Evolutionary conservation across 2,797 vertebrate species (phyloP).

Genomic region (Masticophis lateralis): DNA sequence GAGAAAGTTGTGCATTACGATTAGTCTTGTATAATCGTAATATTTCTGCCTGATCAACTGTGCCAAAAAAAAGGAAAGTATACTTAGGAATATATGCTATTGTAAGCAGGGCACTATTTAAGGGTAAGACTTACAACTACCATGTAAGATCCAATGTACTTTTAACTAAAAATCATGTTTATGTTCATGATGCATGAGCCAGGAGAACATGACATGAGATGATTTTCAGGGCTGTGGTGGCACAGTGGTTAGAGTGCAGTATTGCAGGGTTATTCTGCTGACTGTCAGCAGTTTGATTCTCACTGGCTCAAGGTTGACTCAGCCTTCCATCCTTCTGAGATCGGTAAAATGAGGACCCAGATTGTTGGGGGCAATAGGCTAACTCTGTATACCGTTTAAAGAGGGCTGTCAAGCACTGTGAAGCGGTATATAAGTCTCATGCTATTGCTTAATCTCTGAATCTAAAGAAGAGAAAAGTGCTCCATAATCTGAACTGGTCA

Average conservation of each 20-base stretch:
- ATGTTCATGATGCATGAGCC: not conserved
- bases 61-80: not conserved
- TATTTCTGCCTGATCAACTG: not conserved
- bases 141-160: not conserved
- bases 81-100: not conserved
- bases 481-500: not conserved
- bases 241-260: not conserved
- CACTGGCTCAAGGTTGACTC: not conserved
- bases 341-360: not conserved
- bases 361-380: not conserved
- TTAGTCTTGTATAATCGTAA: no score
- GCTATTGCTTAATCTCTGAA: not conserved
- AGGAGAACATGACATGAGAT: not conserved
- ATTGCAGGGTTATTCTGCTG: not conserved
- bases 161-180: not conserved
- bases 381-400: not conserved
- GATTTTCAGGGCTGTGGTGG: not conserved
- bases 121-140: not conserved
- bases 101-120: not conserved
- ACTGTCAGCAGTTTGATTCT: not conserved
- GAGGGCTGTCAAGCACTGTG: not conserved
- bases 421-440: not conserved
- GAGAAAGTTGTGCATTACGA: not conserved
- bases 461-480: no score
- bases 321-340: not conserved